phyloP scores from a whole-genome alignment of 1,140 invertebrate species.

The Halesus radiatus region DNA sequence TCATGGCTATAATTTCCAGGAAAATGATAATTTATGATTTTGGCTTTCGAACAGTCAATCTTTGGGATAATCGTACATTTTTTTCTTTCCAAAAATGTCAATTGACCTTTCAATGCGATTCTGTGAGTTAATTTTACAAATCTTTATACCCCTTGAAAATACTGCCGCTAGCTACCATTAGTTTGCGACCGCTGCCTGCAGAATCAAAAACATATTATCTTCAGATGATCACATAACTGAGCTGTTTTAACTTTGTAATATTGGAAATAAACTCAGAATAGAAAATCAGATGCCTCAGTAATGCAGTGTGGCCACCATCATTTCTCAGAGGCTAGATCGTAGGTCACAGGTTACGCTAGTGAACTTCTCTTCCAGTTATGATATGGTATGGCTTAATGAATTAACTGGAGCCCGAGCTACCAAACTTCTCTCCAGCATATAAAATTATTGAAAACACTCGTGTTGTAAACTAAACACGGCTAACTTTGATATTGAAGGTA shows the following conservation, averaged over 20 bases:
- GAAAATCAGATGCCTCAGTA: neutral
- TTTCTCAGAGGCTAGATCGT: neutral
- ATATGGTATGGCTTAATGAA: slow-evolving; percentile 1
- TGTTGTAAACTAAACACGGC: neutral
- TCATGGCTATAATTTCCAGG: too few species aligned
- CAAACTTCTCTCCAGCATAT: neutral
- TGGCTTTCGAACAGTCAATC: too few species aligned
- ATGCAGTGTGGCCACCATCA: neutral
- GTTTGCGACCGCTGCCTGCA: too few species aligned
- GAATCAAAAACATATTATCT: too few species aligned
- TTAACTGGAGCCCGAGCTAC: neutral
- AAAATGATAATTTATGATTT: too few species aligned
- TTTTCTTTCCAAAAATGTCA: too few species aligned
- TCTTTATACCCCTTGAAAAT: too few species aligned
- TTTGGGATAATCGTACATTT: too few species aligned
- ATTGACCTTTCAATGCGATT: too few species aligned
- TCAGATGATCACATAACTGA: too few species aligned
- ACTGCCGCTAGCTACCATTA: too few species aligned
- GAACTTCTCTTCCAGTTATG: neutral
- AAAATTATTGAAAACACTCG: slow-evolving; percentile 28
- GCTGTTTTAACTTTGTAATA: neutral
- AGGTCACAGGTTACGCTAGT: neutral
- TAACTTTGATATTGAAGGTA: slow-evolving; percentile 24
- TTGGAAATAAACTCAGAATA: slow-evolving; percentile 5
- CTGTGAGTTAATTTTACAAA: too few species aligned